Evolutionary conservation across 1,140 invertebrate genomes (phyloP).

Genomic region (Temnothorax curvispinosus): DNA sequence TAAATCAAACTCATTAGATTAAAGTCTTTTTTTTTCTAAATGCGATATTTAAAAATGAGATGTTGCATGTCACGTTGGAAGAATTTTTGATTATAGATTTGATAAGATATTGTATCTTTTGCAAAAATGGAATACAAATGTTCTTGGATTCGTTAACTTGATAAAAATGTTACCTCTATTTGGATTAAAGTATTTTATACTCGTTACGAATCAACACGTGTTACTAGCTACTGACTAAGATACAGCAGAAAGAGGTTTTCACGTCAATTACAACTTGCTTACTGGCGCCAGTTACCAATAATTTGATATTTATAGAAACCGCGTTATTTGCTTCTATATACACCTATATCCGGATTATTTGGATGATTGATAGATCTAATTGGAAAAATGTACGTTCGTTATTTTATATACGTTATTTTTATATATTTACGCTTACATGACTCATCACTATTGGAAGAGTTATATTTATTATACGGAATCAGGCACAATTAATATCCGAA

Average conservation of each 20-base stretch:
- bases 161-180: neutral
- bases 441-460: neutral
- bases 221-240: neutral
- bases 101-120: neutral
- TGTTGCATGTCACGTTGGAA: no score
- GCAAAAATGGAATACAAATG: neutral
- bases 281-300: neutral
- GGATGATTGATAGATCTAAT: neutral
- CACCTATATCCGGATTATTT: neutral
- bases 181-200: neutral
- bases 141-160: neutral
- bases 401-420: no score
- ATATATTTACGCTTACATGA: neutral
- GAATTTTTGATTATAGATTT: neutral
- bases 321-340: neutral
- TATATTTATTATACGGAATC: neutral
- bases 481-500: neutral
- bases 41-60: neutral
- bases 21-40: neutral
- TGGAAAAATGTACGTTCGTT: neutral
- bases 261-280: conserved; percentile 11
- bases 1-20: neutral
- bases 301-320: conserved; percentile 15
- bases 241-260: neutral
- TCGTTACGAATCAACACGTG: neutral